phyloP scores from a whole-genome alignment of 2,113 vertebrate genomes.

The Brachyhypopomus gauderio region DNA sequence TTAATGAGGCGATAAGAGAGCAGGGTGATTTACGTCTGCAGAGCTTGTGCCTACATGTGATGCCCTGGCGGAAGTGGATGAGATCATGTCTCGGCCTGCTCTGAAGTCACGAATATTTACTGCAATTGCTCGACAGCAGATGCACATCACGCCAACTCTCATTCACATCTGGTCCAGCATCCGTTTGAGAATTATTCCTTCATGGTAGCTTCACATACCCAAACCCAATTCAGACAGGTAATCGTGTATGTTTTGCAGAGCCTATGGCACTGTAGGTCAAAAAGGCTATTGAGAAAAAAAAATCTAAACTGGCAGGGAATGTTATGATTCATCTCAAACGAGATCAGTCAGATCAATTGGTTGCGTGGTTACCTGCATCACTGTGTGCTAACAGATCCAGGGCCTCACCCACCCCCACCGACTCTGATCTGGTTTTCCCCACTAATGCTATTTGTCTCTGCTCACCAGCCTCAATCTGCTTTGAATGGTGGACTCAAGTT shows the following conservation, averaged over 20 bases:
- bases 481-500: slow-evolving; percentile 36
- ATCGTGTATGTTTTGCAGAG: neutral
- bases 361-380: slow-evolving; percentile 23
- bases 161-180: neutral
- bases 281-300: neutral
- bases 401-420: neutral
- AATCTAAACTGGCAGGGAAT: neutral
- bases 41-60: slow-evolving; percentile 47
- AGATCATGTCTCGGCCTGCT: slow-evolving; percentile 57
- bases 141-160: slow-evolving; percentile 33
- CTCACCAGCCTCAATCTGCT: slow-evolving; percentile 44
- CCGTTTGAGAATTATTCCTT: slow-evolving; percentile 4
- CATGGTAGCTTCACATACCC: neutral
- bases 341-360: slow-evolving; percentile 22
- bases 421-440: slow-evolving; percentile 44
- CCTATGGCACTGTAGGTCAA: slow-evolving; percentile 5
- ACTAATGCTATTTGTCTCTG: slow-evolving; percentile 50
- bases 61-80: slow-evolving; percentile 44
- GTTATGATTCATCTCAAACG: slow-evolving; percentile 34
- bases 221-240: neutral
- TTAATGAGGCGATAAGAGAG: slow-evolving; percentile 27
- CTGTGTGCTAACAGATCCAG: slow-evolving; percentile 23
- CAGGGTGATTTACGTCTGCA: slow-evolving; percentile 42
- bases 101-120: slow-evolving; percentile 56
- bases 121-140: slow-evolving; percentile 31